Conservation (phyloP, 2,113 vertebrate genomes). For the Oncorhynchus gorbuscha region DNA sequence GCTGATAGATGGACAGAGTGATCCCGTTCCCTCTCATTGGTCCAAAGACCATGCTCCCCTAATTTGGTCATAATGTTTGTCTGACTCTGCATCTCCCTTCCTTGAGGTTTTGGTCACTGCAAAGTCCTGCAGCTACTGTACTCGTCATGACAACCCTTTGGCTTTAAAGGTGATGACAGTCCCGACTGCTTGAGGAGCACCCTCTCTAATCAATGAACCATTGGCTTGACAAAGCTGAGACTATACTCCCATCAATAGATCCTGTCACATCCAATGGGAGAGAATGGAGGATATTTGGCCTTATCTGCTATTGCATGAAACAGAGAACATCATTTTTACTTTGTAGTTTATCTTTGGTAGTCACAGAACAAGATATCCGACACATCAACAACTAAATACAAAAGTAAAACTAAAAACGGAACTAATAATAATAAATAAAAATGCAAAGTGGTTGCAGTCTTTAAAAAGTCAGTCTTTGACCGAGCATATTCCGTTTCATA, state of each 20-base stretch:
- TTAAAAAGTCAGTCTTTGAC: slow-evolving; percentile 63
- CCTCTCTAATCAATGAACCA: slow-evolving; percentile 33
- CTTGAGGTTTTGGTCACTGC: slow-evolving; percentile 83
- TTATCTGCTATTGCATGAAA: slow-evolving; percentile 96
- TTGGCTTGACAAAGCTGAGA: slow-evolving; percentile 51
- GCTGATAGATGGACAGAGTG: slow-evolving; percentile 55
- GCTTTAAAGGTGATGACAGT: slow-evolving; percentile 72
- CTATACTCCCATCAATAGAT: slow-evolving; percentile 60
- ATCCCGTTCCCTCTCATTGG: slow-evolving; percentile 44
- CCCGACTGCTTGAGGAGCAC: slow-evolving; percentile 41
- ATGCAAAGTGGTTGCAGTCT: slow-evolving; percentile 75
- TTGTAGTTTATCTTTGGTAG: slow-evolving; percentile 98
- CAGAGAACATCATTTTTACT: slow-evolving; percentile 88
- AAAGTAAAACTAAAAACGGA: slow-evolving; percentile 53
- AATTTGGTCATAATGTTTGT: slow-evolving; percentile 67
- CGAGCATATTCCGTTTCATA: slow-evolving; percentile 15
- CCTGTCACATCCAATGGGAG: slow-evolving; percentile 80
- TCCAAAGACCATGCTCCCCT: slow-evolving; percentile 73
- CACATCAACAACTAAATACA: slow-evolving; percentile 71
- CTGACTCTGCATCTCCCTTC: slow-evolving; percentile 45
- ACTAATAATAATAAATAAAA: slow-evolving; percentile 79
- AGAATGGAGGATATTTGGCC: slow-evolving; percentile 94
- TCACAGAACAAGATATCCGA: slow-evolving; percentile 84
- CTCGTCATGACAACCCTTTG: slow-evolving; percentile 82
- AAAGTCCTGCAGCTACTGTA: slow-evolving; percentile 69